Percentiles rank a stretch among this genome's conserved stretches.
phyloP scores from a whole-genome alignment of 2,797 vertebrate genomes.

The Carcharodon carcharias region DNA sequence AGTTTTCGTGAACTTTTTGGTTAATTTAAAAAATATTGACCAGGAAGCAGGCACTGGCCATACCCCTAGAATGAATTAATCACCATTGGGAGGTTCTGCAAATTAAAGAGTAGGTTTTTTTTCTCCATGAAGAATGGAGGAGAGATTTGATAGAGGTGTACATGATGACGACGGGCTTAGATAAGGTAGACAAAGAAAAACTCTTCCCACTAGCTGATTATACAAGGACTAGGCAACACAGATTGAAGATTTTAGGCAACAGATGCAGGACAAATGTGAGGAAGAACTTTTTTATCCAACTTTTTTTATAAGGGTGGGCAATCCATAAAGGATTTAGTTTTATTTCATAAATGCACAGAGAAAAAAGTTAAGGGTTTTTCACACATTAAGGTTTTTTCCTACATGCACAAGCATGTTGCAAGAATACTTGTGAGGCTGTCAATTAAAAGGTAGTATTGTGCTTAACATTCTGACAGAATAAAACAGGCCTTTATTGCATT shows the following conservation, averaged over 20 bases:
- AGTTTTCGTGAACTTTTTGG: neutral
- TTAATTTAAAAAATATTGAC: neutral
- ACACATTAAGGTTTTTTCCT: neutral
- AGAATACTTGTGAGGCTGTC: neutral
- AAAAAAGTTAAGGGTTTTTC: neutral
- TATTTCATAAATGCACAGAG: neutral
- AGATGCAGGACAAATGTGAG: no score
- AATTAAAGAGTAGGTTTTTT: no score
- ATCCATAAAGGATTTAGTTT: neutral
- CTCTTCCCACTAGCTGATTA: no score
- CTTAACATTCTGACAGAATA: neutral
- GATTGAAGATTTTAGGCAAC: no score
- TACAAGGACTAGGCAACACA: no score
- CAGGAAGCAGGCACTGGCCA: neutral
- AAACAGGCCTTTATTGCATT: neutral
- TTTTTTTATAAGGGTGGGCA: neutral
- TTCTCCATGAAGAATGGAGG: no score
- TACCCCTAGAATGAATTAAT: neutral
- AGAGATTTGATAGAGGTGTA: no score
- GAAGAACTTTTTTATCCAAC: no score
- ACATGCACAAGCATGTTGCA: neutral
- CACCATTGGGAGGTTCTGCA: neutral
- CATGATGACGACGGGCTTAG: no score
- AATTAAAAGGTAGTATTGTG: neutral
- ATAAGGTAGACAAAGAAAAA: neutral